Evolutionary conservation across 2,888 invertebrate genomes (phyloP).

Genomic region (Lasioglossum villosulum): DNA sequence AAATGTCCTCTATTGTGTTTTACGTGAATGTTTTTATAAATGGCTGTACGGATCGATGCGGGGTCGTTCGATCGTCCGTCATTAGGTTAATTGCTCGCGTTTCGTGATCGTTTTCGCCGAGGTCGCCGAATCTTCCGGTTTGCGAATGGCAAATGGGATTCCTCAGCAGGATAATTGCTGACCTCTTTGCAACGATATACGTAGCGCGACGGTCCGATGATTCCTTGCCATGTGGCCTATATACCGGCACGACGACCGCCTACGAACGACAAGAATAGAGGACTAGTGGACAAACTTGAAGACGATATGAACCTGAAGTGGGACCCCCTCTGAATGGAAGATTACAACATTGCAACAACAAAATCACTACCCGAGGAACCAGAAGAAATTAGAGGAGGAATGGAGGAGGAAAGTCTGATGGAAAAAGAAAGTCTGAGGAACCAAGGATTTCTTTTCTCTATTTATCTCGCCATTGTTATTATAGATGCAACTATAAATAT

Average conservation of each 20-base stretch:
- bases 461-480: too few relatives aligned
- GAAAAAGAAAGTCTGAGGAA: too few relatives aligned
- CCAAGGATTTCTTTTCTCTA: too few relatives aligned
- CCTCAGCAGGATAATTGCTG: constrained; percentile 7
- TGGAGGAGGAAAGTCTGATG: too few relatives aligned
- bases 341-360: too few relatives aligned
- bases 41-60: neutral
- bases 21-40: neutral
- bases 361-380: too few relatives aligned
- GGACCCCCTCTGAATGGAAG: too few relatives aligned
- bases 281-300: too few relatives aligned
- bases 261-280: constrained; percentile 10
- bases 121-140: constrained; percentile 2
- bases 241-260: neutral
- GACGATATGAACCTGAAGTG: too few relatives aligned
- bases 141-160: neutral
- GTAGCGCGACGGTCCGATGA: neutral
- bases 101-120: neutral
- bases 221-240: constrained; percentile 5
- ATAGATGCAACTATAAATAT: too few relatives aligned
- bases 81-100: neutral
- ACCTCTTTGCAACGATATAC: constrained; percentile 4
- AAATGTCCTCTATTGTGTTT: too few relatives aligned
- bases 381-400: too few relatives aligned
- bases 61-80: neutral